Base-by-base conservation (phyloP, 2,797 vertebrate genomes). In the Cichlasoma orientale region DNA sequence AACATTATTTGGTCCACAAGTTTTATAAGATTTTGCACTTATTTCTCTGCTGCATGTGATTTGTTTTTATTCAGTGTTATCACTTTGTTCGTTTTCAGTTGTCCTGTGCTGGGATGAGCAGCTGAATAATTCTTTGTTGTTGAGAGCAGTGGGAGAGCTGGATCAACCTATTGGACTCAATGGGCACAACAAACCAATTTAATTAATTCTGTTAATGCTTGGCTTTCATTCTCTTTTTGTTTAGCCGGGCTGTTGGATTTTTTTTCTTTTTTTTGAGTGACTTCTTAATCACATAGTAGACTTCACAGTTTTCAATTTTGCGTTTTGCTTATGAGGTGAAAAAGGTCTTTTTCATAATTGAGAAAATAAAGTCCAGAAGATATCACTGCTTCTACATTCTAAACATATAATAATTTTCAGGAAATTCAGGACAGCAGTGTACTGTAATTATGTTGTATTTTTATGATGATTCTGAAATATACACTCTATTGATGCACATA, bases 151-250 rank as follows among this genome's bases (percentile, higher is more conserved):
- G 72, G 77, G 63, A 83, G 71, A 74, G 80, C 76, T 72, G n/a
- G 25, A 84, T 79, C 19, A 52, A 85, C 82, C 74, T 83, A 54
- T 71, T 84, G 74, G 74, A 81, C 74, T 84, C 44, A 75, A 56
- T 71, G 70, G 53, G 56, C 66, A 77, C 72, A 84, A 80, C 71
- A 88, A 89, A 86, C 66, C 85, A 89, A 74, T 90, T 86, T 77
- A 81, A 90, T 90, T 86, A 79, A 82, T 82, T 86, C 59, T 63
- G 72, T 77, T 86, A 86, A 83, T 87, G 68, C 68, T 79, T 73
- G 44, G 8, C 56, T 82, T 86, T 83, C 70, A 78, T 63, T 29
- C 77, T 78, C 19, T 47, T n/a, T 61, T 56, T 86, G 71, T 88
- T 83, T 68, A 29, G 54, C 41, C 56, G 9, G 12, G 25, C 38